phyloP scores from a whole-genome alignment of 2,888 invertebrate genomes.

The Andrena trimmerana region DNA sequence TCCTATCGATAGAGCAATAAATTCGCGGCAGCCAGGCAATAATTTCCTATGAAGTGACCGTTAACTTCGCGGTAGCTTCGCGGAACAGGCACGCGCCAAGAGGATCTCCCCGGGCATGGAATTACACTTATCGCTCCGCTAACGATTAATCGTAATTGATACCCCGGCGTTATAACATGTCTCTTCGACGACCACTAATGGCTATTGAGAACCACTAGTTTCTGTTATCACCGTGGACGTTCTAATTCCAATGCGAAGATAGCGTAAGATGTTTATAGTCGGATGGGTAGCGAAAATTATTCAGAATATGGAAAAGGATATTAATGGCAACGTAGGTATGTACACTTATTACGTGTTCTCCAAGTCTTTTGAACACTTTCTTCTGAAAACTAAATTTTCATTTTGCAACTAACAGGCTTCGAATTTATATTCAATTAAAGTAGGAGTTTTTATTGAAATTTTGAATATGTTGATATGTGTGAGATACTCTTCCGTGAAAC shows the following conservation, averaged over 20 bases:
- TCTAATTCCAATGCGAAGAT: background rate
- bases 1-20: background rate
- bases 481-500: too few relatives aligned
- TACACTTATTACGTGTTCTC: too few relatives aligned
- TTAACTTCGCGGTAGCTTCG: slow-evolving; percentile 29
- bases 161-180: slow-evolving; percentile 12
- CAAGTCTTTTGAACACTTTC: too few relatives aligned
- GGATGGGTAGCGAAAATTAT: background rate
- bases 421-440: too few relatives aligned
- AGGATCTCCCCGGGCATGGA: slow-evolving; percentile 3
- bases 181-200: background rate
- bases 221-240: slow-evolving; percentile 16
- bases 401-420: too few relatives aligned
- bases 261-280: background rate
- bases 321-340: background rate
- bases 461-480: too few relatives aligned
- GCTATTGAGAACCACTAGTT: slow-evolving; percentile 1
- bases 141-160: slow-evolving; percentile 40
- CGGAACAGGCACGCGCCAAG: slow-evolving; percentile 28
- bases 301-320: background rate
- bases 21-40: background rate
- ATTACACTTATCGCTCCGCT: slow-evolving; percentile 26
- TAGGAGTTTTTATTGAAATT: too few relatives aligned
- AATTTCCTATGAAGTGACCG: slow-evolving; percentile 41
- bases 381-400: too few relatives aligned